A percentile compares a stretch with the other conserved stretches of the same genome.
These are phyloP conservation scores for Tribolium castaneum DNA, from an alignment of 1,140 invertebrate species.

Conservation along the genomic window DNA sequence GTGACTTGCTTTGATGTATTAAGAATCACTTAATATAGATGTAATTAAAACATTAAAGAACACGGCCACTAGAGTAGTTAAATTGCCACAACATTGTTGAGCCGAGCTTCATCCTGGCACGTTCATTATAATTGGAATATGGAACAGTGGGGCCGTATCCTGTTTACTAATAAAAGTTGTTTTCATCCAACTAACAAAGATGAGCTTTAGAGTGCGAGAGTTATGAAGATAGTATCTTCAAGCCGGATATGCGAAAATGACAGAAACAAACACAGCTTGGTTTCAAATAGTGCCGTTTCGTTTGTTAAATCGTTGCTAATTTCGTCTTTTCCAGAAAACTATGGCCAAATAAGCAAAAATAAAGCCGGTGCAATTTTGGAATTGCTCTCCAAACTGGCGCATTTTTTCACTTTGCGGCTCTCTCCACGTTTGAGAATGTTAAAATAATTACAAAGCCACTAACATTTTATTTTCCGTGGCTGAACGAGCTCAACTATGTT, in stretches of 20 bases:
- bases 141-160: slow-evolving; percentile 3
- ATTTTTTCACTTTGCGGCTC: neutral
- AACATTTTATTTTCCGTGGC: slow-evolving; percentile 16
- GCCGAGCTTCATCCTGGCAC: neutral
- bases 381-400: slow-evolving; percentile 1
- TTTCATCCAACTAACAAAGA: slow-evolving; percentile 8
- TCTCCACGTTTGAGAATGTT: slow-evolving; percentile 3
- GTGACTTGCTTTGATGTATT: neutral
- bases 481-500: slow-evolving; percentile 22
- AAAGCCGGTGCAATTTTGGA: neutral
- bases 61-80: neutral
- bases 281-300: neutral
- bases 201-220: neutral
- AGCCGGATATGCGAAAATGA: too few relatives aligned
- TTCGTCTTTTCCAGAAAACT: neutral
- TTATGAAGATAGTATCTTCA: too few relatives aligned
- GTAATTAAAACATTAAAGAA: neutral
- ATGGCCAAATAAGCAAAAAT: neutral
- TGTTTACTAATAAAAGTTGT: slow-evolving; percentile 18
- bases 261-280: too few relatives aligned
- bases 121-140: slow-evolving; percentile 24
- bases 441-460: slow-evolving; percentile 21
- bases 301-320: neutral
- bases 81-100: slow-evolving; percentile 20
- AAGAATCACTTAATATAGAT: neutral